Evolutionary conservation across 23 tunicate genomes (phyloP).

Genomic region (Pegea sp.): DNA sequence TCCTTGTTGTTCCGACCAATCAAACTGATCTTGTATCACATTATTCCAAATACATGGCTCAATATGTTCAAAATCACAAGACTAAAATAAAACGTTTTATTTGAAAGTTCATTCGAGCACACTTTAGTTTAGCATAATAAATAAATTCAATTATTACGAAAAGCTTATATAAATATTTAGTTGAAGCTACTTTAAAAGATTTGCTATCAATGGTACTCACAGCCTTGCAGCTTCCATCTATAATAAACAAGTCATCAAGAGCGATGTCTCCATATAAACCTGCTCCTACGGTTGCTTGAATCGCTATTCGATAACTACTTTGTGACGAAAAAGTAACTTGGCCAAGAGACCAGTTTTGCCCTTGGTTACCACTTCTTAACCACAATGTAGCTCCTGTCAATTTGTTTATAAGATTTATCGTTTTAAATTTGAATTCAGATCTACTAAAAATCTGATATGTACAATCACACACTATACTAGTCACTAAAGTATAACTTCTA

Average conservation of each 20-base stretch:
- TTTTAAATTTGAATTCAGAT: no score
- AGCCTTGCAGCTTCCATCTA: slow-evolving; percentile 24
- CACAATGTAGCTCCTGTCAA: slow-evolving; percentile 30
- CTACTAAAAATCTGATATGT: no score
- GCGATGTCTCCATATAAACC: slow-evolving; percentile 45
- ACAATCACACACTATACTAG: no score
- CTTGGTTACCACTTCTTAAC: slow-evolving; percentile 38
- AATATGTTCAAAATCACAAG: slow-evolving; percentile 58
- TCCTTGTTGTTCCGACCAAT: slow-evolving; percentile 49
- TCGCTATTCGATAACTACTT: slow-evolving; percentile 11
- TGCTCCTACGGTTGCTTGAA: slow-evolving; percentile 25
- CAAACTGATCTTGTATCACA: slow-evolving; percentile 16
- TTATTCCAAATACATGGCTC: slow-evolving; percentile 61
- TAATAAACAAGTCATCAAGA: slow-evolving; percentile 24
- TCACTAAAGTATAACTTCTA: no score
- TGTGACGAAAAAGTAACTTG: slow-evolving; percentile 20
- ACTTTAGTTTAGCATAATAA: neutral
- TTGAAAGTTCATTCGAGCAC: neutral
- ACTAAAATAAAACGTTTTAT: slow-evolving; percentile 4
- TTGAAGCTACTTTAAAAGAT: neutral
- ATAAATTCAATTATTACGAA: no score
- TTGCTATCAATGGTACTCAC: slow-evolving; percentile 5
- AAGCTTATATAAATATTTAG: no score
- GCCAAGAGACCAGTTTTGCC: slow-evolving; percentile 23
- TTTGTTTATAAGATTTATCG: no score